A percentile compares a stretch with the other conserved stretches of the same genome.
Evolutionary conservation across 1,140 invertebrate genomes (phyloP).

Genomic region (Drosophila kikkawai): DNA sequence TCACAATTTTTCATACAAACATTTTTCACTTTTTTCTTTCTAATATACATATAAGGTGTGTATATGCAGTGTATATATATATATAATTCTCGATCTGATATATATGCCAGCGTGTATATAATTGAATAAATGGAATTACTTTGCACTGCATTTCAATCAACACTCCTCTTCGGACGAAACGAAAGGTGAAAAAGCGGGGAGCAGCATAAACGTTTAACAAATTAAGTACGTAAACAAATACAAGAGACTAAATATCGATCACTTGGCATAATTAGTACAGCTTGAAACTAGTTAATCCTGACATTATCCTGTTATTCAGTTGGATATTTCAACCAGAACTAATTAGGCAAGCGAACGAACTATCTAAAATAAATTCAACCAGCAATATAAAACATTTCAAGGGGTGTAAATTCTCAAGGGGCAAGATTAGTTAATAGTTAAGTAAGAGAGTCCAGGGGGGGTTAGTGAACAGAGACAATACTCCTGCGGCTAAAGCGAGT

Average conservation of each 20-base stretch:
- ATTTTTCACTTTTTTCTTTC: slow-evolving; percentile 66
- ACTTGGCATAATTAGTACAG: background rate
- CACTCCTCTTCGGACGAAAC: slow-evolving; percentile 38
- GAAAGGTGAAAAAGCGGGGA: slow-evolving; percentile 32
- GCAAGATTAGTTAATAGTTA: slow-evolving; percentile 22
- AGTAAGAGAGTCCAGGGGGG: slow-evolving; percentile 12
- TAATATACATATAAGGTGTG: slow-evolving; percentile 66
- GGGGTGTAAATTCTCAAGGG: slow-evolving; percentile 61
- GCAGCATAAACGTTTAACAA: slow-evolving; percentile 40
- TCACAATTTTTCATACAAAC: slow-evolving; percentile 74
- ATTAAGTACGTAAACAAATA: slow-evolving; percentile 64
- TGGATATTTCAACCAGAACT: background rate
- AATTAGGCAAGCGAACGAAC: background rate
- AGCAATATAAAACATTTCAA: slow-evolving; percentile 66
- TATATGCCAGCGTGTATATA: slow-evolving; percentile 71
- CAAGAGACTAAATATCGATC: slow-evolving; percentile 25
- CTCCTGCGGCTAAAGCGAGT: slow-evolving; percentile 64
- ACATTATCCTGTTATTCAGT: too few species aligned
- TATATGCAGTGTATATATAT: slow-evolving; percentile 68
- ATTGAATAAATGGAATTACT: slow-evolving; percentile 81
- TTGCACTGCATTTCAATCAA: slow-evolving; percentile 74
- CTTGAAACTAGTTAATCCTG: too few species aligned
- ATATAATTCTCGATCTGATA: slow-evolving; percentile 54
- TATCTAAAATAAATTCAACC: slow-evolving; percentile 65
- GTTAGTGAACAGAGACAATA: slow-evolving; percentile 47